Evolutionary conservation across 2,113 vertebrate genomes (phyloP), one percentile per base, ranked within the genome.

Genomic region (Ammodytes marinus): DNA sequence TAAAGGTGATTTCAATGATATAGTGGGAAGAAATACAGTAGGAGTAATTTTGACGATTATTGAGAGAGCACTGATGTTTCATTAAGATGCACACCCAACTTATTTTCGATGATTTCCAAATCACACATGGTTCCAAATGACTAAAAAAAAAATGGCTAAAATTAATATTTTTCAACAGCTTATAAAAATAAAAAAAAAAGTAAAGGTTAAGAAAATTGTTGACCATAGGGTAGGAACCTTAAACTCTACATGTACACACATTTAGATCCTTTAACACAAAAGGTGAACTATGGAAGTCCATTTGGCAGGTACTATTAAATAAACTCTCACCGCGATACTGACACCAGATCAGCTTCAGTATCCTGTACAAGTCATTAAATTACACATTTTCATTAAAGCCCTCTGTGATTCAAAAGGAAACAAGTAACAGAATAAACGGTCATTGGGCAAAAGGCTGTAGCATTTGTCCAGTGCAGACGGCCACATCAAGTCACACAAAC

Each of bases 261-360:
- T 73, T 55, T 35, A 53, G 19, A 77, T 76, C 75, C 19, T 78
- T 58, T 71, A 2, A 63, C 59, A 79, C 45, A 59, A 59, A 59
- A 55, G 60, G 45, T 63, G 53, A 78, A 40, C 14, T 13, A 52
- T 61, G 64, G 40, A 39, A 54, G 46, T 59, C 43, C 5, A 53
- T 53, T 42, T 54, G 60, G 45, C 42, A 42, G n/a, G 8, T 45
- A 19, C 19, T 54, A 19, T 53, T 58, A 73, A 39, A 78, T 69
- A 58, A 72, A 43, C 40, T 65, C 15, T 84, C 52, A 27, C 6
- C 39, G 27, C 27, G 40, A 40, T 17, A 55, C 37, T 64, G 61
- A 77, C 74, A 47, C 50, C 35, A 35, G 46, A 43, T 11, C 6
- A 43, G 57, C 64, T 60, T 17, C 7, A 14, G 40, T 13, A 35